These are phyloP conservation scores for Anseranas semipalmata DNA, from an alignment of 2,113 vertebrate genomes.

Conservation along the genomic window DNA sequence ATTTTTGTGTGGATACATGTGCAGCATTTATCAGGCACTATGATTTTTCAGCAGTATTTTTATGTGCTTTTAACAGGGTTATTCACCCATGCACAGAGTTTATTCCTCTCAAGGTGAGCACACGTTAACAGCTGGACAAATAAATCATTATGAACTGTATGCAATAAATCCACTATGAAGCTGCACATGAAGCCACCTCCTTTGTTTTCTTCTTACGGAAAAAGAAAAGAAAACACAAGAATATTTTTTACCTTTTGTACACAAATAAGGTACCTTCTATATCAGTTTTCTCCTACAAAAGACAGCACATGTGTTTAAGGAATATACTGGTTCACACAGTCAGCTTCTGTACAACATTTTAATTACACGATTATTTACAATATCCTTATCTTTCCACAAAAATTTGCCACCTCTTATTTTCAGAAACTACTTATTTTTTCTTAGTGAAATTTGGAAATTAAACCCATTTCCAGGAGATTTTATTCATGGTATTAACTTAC, in stretches of 20 bases:
- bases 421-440: neutral
- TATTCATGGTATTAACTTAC: neutral
- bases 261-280: constrained; percentile 98
- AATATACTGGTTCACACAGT: neutral
- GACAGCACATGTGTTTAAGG: constrained; percentile 5
- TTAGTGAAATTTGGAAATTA: neutral
- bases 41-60: neutral
- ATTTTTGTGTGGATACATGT: neutral
- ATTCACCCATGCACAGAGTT: neutral
- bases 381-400: neutral
- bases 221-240: neutral
- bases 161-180: neutral
- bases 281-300: constrained; percentile 93
- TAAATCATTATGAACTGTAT: neutral
- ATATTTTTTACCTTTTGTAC: constrained; percentile 87
- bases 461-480: neutral
- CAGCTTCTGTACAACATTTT: neutral
- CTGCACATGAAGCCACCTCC: neutral
- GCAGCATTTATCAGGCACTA: neutral
- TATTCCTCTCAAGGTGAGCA: neutral
- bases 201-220: neutral
- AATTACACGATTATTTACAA: neutral
- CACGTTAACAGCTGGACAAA: neutral
- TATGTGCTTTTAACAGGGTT: neutral
- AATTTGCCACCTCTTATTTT: neutral